Base-by-base conservation (phyloP, 2,888 invertebrate genomes). In the Loripinus fragilis region DNA sequence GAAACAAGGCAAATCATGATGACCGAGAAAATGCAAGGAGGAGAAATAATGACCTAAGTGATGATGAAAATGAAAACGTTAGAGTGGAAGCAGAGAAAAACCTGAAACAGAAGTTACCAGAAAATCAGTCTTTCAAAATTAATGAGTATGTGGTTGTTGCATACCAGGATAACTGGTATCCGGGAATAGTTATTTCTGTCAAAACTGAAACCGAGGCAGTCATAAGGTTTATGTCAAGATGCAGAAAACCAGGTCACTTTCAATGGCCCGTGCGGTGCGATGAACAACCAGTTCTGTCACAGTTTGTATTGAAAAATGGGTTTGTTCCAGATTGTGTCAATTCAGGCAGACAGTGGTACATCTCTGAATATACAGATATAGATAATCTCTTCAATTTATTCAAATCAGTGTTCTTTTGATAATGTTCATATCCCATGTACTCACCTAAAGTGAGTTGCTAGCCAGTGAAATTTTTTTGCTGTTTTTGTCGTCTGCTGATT, bases 321-420 rank as follows among this genome's bases (percentile, higher is more conserved):
- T 28, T 78, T n/a, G 35, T 78, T 38, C 78, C 78, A 23, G 74
- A 78, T 25, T 78, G 78, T 74, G 41, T 38, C 7, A 74, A 71
- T 20, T 74, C 74, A 48, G 78, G 78, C 5, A 66, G 78, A 38
- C 55, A 64, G 64, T 78, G 74, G 71, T 65, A 25, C 20, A 48
- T 75, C 23, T 25, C 3, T 10, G 75, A 76, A 12, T 52, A 42
- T 17, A 25, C 23, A 30, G 52, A 69, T 48, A 73, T 73, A 0
- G 25, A 60, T 23, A 30, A 20, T 7, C 15, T 74, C 17, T 74
- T 60, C 30, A 15, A n/a, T 25, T 25, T 25, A 23, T 52, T 25
- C n/a, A 52, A 25, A 25, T 12, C 5, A 52, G 52, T 52, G 25
- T 52, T 52, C 25, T 52, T 52, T 52, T 52, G 25, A 52, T 48